Evolutionary conservation across 2,888 invertebrate species (phyloP), one percentile per base, ranked within the genome.

Genomic region (Mythimna ferrago): DNA sequence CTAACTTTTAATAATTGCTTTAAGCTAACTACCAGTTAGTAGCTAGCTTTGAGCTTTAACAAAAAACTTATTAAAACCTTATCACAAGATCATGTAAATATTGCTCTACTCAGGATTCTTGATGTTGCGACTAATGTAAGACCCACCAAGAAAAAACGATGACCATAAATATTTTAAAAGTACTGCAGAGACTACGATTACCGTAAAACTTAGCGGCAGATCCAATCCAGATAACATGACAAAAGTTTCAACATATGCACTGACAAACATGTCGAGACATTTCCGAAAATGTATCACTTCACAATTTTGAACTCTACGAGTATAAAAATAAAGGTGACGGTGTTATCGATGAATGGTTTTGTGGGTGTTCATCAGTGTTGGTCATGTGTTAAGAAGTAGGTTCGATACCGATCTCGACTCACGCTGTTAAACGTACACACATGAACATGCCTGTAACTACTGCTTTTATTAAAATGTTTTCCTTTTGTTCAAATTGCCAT

Each of bases 141-240:
- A 85, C 85, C 88, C 86, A 88, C 85, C 84, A 88, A 87, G 86
- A 81, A 80, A 87, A 89, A 88, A 89, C 89, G 87, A 89, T 91
- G 87, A 82, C 80, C 89, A 88, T 93, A 93, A 92, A 93, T 89
- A 90, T 87, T 85, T 86, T 83, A 89, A 87, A 87, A 89, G 89
- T 86, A 86, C 88, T 83, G 80, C 87, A 78, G 83, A 82, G 87
- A 85, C 89, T 87, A 88, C 92, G 90, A 94, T 94, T 93, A 94
- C 91, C 93, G 92, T 94, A 94, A 94, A 94, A 91, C 91, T 91
- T 89, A 91, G 91, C 90, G 87, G 90, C 88, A 89, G 94, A 94
- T 94, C 86, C 91, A 89, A 93, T 92, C 84, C 89, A 86, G 94
- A 94, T 94, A 92, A 89, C 88, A 89, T 89, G 91, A 93, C 93